A percentile compares a stretch with the other conserved stretches of the same genome.
These are phyloP conservation scores for Ctenochaetus hawaiiensis DNA, from an alignment of 2,797 vertebrate species.

Conservation along the genomic window DNA sequence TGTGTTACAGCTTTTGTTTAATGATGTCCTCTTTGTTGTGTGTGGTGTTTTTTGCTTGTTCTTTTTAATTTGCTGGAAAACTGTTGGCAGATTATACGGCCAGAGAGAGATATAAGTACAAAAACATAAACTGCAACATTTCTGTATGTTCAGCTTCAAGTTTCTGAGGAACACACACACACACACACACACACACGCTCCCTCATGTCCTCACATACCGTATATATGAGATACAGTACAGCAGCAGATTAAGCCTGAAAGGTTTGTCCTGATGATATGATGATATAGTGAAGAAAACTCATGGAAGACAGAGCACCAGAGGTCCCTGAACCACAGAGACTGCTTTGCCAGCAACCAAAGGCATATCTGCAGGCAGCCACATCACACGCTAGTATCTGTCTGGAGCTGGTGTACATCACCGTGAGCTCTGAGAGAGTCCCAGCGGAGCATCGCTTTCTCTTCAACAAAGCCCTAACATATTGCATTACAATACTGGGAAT, in stretches of 20 bases:
- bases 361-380: slow-evolving; percentile 79
- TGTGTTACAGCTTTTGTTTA: not conserved
- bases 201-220: slow-evolving; percentile 18
- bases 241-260: slow-evolving; percentile 48
- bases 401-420: slow-evolving; percentile 72
- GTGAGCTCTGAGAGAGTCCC: slow-evolving; percentile 74
- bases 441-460: slow-evolving; percentile 70
- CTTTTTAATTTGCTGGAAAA: not conserved
- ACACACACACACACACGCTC: slow-evolving; percentile 24
- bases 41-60: slow-evolving; percentile 9
- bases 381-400: slow-evolving; percentile 72
- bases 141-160: not conserved
- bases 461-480: slow-evolving; percentile 76
- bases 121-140: not conserved
- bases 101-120: not conserved
- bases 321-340: slow-evolving; percentile 78
- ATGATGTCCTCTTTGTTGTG: not conserved
- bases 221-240: slow-evolving; percentile 39
- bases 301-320: slow-evolving; percentile 67
- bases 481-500: slow-evolving; percentile 74
- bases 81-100: not conserved
- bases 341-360: slow-evolving; percentile 77
- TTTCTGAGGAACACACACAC: slow-evolving; percentile 8
- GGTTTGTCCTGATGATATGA: slow-evolving; percentile 54
- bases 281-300: slow-evolving; percentile 63